Conservation (phyloP, 2,113 vertebrate species). For the Ia io region DNA sequence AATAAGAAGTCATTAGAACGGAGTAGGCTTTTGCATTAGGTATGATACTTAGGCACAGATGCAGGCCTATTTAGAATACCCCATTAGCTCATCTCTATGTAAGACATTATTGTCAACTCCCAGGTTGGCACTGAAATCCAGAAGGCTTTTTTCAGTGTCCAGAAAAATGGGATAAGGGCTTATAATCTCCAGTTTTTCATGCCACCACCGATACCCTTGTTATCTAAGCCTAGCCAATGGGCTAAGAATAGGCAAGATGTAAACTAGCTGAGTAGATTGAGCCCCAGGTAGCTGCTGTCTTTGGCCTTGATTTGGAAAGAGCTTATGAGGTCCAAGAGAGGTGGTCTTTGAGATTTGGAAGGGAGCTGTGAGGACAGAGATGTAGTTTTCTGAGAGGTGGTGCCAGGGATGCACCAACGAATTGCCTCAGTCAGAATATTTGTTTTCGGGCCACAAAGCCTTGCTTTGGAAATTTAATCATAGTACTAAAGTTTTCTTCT, state of each 20-base stretch:
- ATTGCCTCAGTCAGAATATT: neutral
- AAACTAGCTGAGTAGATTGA: neutral
- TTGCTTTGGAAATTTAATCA: constrained; percentile 12
- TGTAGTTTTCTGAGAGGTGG: neutral
- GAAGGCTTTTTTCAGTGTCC: neutral
- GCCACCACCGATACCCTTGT: neutral
- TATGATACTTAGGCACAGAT: neutral
- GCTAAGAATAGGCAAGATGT: neutral
- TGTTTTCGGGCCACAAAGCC: neutral
- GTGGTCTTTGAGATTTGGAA: neutral
- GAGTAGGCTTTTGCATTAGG: neutral
- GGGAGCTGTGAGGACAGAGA: neutral
- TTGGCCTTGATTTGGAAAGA: neutral
- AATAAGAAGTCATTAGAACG: neutral
- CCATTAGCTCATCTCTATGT: neutral
- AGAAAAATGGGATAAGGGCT: neutral
- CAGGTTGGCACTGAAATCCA: neutral
- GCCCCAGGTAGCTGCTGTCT: neutral
- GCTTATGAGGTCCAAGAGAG: neutral
- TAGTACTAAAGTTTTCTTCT: neutral
- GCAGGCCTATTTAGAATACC: neutral
- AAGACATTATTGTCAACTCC: neutral
- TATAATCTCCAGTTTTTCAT: neutral
- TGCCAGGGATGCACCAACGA: neutral
- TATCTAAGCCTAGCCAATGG: neutral